phyloP scores from a whole-genome alignment of 2,888 invertebrate genomes.

The Lepetodrilus schrolli region DNA sequence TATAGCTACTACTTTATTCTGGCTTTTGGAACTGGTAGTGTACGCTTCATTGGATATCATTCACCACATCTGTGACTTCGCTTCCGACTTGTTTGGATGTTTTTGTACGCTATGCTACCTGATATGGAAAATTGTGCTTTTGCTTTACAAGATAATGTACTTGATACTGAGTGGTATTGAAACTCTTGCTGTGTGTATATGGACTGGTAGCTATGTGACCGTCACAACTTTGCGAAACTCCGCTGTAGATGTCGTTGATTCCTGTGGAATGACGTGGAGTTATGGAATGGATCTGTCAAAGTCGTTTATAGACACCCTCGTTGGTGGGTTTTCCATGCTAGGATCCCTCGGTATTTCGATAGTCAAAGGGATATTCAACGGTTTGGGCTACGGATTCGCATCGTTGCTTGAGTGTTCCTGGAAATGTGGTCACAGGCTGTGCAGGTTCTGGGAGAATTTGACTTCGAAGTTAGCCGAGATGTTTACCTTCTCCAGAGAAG shows the following conservation, averaged over 20 bases:
- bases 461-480: constrained; percentile 22
- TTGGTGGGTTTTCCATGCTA: constrained; percentile 34
- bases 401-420: neutral
- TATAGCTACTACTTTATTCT: neutral
- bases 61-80: constrained; percentile 37
- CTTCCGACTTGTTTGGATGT: constrained; percentile 39
- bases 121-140: constrained; percentile 37
- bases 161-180: constrained; percentile 40
- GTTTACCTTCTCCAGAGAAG: constrained; percentile 55
- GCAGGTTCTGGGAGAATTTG: constrained; percentile 22
- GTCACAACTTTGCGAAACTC: constrained; percentile 36
- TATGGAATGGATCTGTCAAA: constrained; percentile 30
- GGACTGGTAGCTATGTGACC: constrained; percentile 39
- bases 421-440: constrained; percentile 17
- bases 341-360: constrained; percentile 26
- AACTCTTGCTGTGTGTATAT: constrained; percentile 33
- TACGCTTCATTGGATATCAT: constrained; percentile 11
- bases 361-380: neutral
- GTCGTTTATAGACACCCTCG: neutral
- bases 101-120: constrained; percentile 34
- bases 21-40: neutral
- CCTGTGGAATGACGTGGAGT: constrained; percentile 35
- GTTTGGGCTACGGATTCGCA: neutral
- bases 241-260: constrained; percentile 34
- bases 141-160: constrained; percentile 37